phyloP scores from a whole-genome alignment of 2,797 vertebrate genomes.

The Spea hammondii region DNA sequence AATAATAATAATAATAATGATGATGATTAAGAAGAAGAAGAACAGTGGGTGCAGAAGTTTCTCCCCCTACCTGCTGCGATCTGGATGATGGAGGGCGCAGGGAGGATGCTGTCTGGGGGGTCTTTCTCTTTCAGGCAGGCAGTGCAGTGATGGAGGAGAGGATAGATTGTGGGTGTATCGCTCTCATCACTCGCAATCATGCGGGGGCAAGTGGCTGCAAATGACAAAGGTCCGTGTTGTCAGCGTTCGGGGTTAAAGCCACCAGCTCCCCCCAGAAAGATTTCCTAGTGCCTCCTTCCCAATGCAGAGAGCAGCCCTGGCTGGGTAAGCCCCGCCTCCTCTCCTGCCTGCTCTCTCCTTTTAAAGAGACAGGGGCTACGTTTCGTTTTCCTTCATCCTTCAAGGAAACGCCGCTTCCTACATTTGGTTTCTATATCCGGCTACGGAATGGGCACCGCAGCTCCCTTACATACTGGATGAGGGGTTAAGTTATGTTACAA shows the following conservation, averaged over 20 bases:
- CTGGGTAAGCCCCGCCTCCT: conserved; percentile 7
- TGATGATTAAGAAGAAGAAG: too few relatives aligned
- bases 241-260: background rate
- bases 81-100: conserved; percentile 12
- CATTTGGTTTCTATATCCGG: background rate
- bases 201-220: background rate
- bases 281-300: conserved; percentile 14
- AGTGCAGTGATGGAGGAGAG: background rate
- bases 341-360: conserved; percentile 36
- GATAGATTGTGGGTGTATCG: background rate
- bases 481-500: too few relatives aligned
- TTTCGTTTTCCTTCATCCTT: conserved; percentile 11
- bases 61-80: conserved; percentile 25
- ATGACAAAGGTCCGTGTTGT: conserved; percentile 3
- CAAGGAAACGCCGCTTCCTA: conserved; percentile 20
- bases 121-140: conserved; percentile 31
- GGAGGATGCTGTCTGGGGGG: conserved; percentile 10
- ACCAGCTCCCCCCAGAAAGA: conserved; percentile 24
- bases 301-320: background rate
- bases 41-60: background rate
- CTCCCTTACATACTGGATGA: background rate
- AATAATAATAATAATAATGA: background rate
- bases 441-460: background rate
- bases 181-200: background rate
- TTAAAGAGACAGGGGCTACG: conserved; percentile 26